Percentiles rank a stretch among this genome's conserved stretches.
Evolutionary conservation across 2,113 vertebrate species (phyloP).

Genomic region (Crotalus viridis): DNA sequence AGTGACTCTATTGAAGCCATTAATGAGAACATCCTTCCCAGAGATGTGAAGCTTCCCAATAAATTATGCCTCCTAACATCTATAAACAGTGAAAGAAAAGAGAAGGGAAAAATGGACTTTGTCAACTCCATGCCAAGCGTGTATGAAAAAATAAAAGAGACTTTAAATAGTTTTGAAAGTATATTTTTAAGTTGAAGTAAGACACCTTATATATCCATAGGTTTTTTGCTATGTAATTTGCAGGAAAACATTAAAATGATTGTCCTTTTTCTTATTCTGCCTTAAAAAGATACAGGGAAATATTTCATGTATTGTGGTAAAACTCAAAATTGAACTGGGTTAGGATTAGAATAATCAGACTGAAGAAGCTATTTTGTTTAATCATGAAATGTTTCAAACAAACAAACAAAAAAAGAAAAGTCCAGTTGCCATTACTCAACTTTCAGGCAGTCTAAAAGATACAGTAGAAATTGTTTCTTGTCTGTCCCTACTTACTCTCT

Average conservation of each 20-base stretch:
- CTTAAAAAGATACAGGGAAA: neutral
- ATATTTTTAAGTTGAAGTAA: neutral
- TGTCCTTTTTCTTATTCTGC: neutral
- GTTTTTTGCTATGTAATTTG: neutral
- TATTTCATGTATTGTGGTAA: neutral
- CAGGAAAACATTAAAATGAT: neutral
- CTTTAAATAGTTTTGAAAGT: neutral
- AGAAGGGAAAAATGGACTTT: neutral
- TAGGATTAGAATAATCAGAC: neutral
- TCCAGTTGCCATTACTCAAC: too few species aligned
- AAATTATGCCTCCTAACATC: neutral
- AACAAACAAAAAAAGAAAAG: neutral
- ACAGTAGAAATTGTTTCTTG: neutral
- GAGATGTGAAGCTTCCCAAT: neutral
- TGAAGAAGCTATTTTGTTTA: neutral
- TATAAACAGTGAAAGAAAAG: neutral
- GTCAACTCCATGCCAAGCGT: neutral
- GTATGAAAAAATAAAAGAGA: neutral
- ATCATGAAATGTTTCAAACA: neutral
- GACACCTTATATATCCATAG: neutral
- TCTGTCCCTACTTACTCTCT: constrained; percentile 32
- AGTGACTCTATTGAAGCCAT: neutral
- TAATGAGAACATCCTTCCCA: neutral
- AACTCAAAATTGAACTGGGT: neutral
- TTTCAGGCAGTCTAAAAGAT: constrained; percentile 23